Base-by-base conservation (phyloP, 2,888 invertebrate species). In the Eudiplozoon nipponicum region DNA sequence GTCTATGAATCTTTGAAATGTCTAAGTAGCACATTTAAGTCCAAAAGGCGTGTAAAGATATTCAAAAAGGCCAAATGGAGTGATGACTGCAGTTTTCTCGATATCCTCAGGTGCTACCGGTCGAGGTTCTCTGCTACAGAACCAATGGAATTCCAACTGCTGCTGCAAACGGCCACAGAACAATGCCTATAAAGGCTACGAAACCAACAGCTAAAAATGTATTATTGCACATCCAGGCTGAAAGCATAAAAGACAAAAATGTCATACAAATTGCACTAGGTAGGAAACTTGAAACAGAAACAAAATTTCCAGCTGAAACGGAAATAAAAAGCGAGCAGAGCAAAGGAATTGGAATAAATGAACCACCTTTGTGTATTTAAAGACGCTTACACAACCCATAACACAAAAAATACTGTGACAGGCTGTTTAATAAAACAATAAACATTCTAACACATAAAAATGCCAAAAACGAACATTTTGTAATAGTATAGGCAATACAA, bases 91-190 rank as follows among this genome's bases (percentile, higher is more conserved):
- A n/a, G n/a, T n/a, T n/a, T n/a, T n/a, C n/a, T n/a, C n/a, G n/a
- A n/a, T n/a, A n/a, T n/a, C n/a, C n/a, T n/a, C n/a, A n/a, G n/a
- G n/a, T n/a, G n/a, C n/a, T n/a, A n/a, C n/a, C n/a, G n/a, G n/a
- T n/a, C n/a, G n/a, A n/a, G n/a, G n/a, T n/a, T n/a, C n/a, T n/a
- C n/a, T n/a, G n/a, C n/a, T n/a, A n/a, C n/a, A n/a, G n/a, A n/a
- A n/a, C n/a, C n/a, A n/a, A n/a, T 0, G 84, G 78, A 3, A 74
- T 49, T 2, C 86, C 84, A 17, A 90, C 63, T n/a, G 84, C 59
- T 1, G 71, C 84, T 43, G 80, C 77, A 66, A 94, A 94, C 1
- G 94, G 94, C 94, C 94, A 94, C 47, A 86, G 78, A 60, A 69
- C 48, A 50, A 70, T 54, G 15, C 76, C 65, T 22, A 77, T 74